Base-by-base conservation (phyloP, 2,797 vertebrate genomes). In the Silurus aristotelis region DNA sequence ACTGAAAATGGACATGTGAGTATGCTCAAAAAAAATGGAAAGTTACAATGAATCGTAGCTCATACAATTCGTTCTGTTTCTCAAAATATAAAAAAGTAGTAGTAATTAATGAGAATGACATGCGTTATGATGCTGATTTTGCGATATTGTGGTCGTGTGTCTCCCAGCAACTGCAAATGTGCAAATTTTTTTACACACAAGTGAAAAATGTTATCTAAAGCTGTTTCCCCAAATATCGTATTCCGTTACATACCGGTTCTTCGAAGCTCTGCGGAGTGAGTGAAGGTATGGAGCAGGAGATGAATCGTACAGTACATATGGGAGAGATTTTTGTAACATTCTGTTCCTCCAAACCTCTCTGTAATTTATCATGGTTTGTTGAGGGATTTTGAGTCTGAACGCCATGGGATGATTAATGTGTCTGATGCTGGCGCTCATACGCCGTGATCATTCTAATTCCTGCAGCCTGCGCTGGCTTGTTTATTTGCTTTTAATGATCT, bases 281-380 rank as follows among this genome's bases (percentile, higher is more conserved):
- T 76, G 6, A 19, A 80, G 63, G n/a, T 22, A 77, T 81, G 80
- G 72, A 25, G 80, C 66, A 76, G 58, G 82, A 61, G 60, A 83
- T 75, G 83, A 19, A 84, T 76, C 25, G 72, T 84, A 84, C 82
- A 83, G 82, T 83, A 76, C 83, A 58, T 84, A 84, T 84, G 83
- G 86, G 86, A 87, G 80, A 85, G 85, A 87, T 88, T 77, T 87
- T 87, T 87, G 68, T 71, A 85, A 64, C 83, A 82, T 87, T 84
- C 78, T 60, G 71, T 76, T 68, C 76, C 72, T 81, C 83, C 31
- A 46, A 67, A 68, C 86, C 75, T 46, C 71, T 76, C 84, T 88
- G 88, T 89, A 90, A 91, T 91, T 88, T 83, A 90, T 90, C 88
- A 89, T 88, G 89, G 80, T 89, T 90, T 90, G 85, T 88, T 89